phyloP scores from a whole-genome alignment of 1,140 invertebrate species.

The Leptestheria dahalacensis region DNA sequence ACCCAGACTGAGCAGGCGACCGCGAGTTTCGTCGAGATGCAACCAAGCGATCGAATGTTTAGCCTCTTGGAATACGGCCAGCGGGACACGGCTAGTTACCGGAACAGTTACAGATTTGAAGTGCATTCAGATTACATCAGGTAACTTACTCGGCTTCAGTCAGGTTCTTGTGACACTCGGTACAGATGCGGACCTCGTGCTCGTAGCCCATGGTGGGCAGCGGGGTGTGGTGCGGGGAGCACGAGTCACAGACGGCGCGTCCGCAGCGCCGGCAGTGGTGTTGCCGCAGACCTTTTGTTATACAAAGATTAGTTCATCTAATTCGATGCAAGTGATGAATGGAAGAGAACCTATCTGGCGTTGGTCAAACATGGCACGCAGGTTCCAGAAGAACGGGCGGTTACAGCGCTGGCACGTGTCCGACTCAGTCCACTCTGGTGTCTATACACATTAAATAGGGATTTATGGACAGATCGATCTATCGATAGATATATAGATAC shows the following conservation, averaged over 20 bases:
- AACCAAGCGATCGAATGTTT: conserved; percentile 81
- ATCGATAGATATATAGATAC: conserved; percentile 10
- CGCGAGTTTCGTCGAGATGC: conserved; percentile 72
- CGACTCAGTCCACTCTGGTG: conserved; percentile 83
- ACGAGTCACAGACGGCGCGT: conserved; percentile 79
- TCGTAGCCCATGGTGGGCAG: conserved; percentile 96
- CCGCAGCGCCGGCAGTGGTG: conserved; percentile 83
- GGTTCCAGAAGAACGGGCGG: conserved; percentile 96
- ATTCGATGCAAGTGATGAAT: background rate
- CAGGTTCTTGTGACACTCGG: conserved; percentile 67
- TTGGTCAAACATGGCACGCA: conserved; percentile 93
- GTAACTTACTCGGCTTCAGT: conserved; percentile 61
- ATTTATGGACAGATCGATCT: too few relatives aligned
- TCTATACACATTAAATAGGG: conserved; percentile 33
- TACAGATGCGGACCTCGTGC: conserved; percentile 90
- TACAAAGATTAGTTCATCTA: background rate
- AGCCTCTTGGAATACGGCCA: conserved; percentile 88
- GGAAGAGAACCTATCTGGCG: conserved; percentile 59
- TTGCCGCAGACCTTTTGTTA: conserved; percentile 54
- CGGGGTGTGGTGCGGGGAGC: conserved; percentile 69
- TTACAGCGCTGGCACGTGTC: conserved; percentile 86
- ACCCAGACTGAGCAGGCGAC: conserved; percentile 76
- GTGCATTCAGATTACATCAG: too few relatives aligned
- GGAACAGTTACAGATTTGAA: too few relatives aligned
- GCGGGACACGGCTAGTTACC: conserved; percentile 57